These are phyloP conservation scores for Synergus umbraculus DNA, from an alignment of 2,888 invertebrate species.

Conservation along the genomic window DNA sequence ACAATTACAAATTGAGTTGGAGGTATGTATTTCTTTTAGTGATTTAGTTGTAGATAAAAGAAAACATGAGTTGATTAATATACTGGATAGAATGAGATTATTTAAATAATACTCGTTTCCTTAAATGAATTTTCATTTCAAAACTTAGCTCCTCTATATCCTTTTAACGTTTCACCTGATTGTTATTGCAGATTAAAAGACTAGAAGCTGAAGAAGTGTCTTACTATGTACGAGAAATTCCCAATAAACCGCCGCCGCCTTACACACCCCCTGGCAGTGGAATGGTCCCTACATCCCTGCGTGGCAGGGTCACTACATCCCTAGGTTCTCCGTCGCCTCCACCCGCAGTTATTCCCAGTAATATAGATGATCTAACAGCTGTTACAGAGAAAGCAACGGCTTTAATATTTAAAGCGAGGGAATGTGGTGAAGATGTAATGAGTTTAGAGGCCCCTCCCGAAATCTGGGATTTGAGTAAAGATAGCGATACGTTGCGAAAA, in stretches of 20 bases:
- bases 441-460: slow-evolving; percentile 70
- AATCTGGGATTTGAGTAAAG: slow-evolving; percentile 68
- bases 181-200: slow-evolving; percentile 79
- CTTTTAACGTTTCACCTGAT: background rate
- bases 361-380: slow-evolving; percentile 77
- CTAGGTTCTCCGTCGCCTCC: slow-evolving; percentile 71
- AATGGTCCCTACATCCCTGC: slow-evolving; percentile 66
- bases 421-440: slow-evolving; percentile 68
- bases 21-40: slow-evolving; percentile 76
- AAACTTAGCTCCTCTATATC: background rate
- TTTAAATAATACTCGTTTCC: background rate
- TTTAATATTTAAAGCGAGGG: slow-evolving; percentile 77
- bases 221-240: slow-evolving; percentile 83
- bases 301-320: slow-evolving; percentile 60
- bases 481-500: slow-evolving; percentile 65
- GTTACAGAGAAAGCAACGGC: slow-evolving; percentile 77
- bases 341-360: slow-evolving; percentile 76
- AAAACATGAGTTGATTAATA: background rate
- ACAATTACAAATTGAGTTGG: slow-evolving; percentile 82
- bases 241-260: slow-evolving; percentile 87
- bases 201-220: slow-evolving; percentile 80
- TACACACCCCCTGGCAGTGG: slow-evolving; percentile 82
- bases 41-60: background rate
- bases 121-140: background rate
- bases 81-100: too few species aligned